phyloP scores from a whole-genome alignment of 1,140 invertebrate species.

The Andricus grossulariae region DNA sequence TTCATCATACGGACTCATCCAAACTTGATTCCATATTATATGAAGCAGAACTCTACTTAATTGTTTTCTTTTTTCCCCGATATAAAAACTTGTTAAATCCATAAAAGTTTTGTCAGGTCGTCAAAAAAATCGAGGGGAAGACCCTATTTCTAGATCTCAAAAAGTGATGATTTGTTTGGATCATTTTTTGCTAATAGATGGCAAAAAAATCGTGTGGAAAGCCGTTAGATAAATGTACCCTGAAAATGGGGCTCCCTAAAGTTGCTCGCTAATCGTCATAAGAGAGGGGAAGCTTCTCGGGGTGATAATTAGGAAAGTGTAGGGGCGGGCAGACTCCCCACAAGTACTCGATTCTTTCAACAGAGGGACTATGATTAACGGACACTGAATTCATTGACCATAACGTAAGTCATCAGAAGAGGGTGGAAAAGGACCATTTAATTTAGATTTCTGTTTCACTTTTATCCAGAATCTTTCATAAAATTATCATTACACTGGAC shows the following conservation, averaged over 20 bases:
- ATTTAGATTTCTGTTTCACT: conserved; percentile 13
- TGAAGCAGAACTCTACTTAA: no score
- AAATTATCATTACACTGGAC: no score
- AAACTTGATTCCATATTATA: no score
- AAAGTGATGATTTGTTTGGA: conserved; percentile 20
- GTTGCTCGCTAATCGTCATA: conserved; percentile 10
- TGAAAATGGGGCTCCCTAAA: conserved; percentile 3
- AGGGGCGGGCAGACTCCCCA: background rate
- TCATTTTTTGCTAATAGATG: conserved; percentile 6
- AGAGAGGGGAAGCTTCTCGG: background rate
- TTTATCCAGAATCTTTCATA: no score
- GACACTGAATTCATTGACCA: conserved; percentile 26
- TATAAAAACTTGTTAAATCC: no score
- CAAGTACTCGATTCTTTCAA: conserved; percentile 25
- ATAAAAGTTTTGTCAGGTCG: no score
- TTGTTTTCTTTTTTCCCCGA: no score
- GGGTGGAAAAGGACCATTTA: conserved; percentile 12
- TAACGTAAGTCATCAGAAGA: conserved; percentile 12
- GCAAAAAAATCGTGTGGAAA: conserved; percentile 23
- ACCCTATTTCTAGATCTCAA: background rate
- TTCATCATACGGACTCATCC: no score
- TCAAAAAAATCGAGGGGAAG: background rate
- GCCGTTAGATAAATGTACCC: conserved; percentile 26
- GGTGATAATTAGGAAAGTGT: conserved; percentile 22
- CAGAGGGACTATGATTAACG: conserved; percentile 29